phyloP scores from a whole-genome alignment of 1,140 invertebrate species.

The Panagrolaimus sp. region DNA sequence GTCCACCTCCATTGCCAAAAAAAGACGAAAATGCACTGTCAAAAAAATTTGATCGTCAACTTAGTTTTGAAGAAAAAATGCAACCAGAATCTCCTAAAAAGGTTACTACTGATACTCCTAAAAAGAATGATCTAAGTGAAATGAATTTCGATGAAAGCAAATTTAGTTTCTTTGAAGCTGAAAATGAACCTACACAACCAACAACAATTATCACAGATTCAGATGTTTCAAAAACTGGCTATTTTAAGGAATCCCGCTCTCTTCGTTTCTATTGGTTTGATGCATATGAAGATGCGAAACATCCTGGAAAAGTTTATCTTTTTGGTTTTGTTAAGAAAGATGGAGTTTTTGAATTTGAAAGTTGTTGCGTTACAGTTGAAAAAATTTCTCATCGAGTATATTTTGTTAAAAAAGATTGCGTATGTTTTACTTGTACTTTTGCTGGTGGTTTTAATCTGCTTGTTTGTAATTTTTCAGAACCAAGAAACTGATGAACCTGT shows the following conservation, averaged over 20 bases:
- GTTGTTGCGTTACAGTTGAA: slow-evolving; percentile 80
- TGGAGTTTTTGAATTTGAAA: slow-evolving; percentile 57
- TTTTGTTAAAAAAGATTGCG: slow-evolving; percentile 75
- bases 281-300: slow-evolving; percentile 32
- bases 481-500: slow-evolving; percentile 25
- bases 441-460: not conserved
- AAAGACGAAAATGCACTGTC: too few relatives aligned
- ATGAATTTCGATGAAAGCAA: not conserved
- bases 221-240: too few relatives aligned
- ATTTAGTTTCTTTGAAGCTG: not conserved
- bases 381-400: slow-evolving; percentile 78
- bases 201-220: not conserved
- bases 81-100: too few relatives aligned
- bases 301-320: slow-evolving; percentile 37
- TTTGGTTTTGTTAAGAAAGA: slow-evolving; percentile 28
- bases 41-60: too few relatives aligned
- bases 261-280: slow-evolving; percentile 35
- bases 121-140: too few relatives aligned
- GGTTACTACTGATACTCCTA: too few relatives aligned
- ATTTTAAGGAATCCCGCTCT: not conserved
- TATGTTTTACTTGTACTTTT: slow-evolving; percentile 63
- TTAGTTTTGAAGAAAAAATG: too few relatives aligned
- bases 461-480: slow-evolving; percentile 12
- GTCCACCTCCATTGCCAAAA: not conserved
- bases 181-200: not conserved